Base-by-base conservation (phyloP, 2,113 vertebrate species). In the Podarcis muralis region DNA sequence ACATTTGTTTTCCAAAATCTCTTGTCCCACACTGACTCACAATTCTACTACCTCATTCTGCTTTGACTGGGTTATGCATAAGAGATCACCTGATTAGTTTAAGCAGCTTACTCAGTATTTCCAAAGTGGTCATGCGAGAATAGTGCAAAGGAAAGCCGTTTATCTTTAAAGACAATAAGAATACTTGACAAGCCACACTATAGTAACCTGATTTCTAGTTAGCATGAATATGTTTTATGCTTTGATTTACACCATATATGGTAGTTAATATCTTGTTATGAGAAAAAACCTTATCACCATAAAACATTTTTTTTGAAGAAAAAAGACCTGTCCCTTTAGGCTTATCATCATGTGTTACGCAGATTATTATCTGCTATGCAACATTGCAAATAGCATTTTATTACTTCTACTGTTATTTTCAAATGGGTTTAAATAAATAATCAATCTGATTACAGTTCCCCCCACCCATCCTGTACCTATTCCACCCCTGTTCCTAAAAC, bases 91-190 rank as follows among this genome's bases (percentile, higher is more conserved):
- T 79, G 78, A 35, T 65, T 68, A 90, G 5, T 48, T 12, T 71
- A 91, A 92, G 72, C 81, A 90, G 69, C 40, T 93, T 87, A 71
- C 71, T 37, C 90, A 1, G 88, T 87, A 80, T 93, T 91, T 92
- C 81, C 37, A 71, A 89, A 74, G 40, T n/a, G 87, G 69, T 66
- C 81, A 66, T 57, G 48, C 53, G 30, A 82, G 90, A 91, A 59
- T 43, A 87, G 72, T n/a, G 48, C 66, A 71, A 53, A 35, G 30
- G 43, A 76, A 57, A 71, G 32, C 20, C 15, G 72, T 93, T 91
- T 15, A 69, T 88, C 90, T 88, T 92, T 83, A 88, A 72, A 84
- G 88, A 80, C 30, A 72, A 4, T 91, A 90, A 90, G 40, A 82
- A 82, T 89, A 84, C 32, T 37, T 76, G 48, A 84, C 53, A 4